Evolutionary conservation across 1,140 invertebrate genomes (phyloP).

Genomic region (Diabrotica virgifera): DNA sequence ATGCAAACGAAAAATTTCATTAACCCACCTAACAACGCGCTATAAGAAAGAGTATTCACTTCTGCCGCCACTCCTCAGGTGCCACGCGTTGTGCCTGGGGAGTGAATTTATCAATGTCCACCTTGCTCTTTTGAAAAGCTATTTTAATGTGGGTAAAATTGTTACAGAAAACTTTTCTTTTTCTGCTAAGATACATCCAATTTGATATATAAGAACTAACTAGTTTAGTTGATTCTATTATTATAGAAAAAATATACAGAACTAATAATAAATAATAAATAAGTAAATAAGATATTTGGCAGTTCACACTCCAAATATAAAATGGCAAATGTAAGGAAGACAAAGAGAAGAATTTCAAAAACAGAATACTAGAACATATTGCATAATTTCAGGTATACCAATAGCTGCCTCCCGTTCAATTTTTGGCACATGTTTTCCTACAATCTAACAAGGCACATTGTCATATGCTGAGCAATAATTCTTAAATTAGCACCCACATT

Average conservation of each 20-base stretch:
- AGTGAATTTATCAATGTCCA: too few species aligned
- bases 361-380: constrained; percentile 7
- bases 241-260: constrained; percentile 22
- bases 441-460: constrained; percentile 31
- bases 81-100: too few species aligned
- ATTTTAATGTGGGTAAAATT: too few species aligned
- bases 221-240: constrained; percentile 16
- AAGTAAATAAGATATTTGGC: constrained; percentile 21
- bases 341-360: constrained; percentile 8
- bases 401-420: constrained; percentile 31
- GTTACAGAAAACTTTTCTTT: too few species aligned
- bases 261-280: constrained; percentile 28
- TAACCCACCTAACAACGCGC: too few species aligned
- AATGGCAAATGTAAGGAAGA: constrained; percentile 19
- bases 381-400: constrained; percentile 23
- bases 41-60: too few species aligned
- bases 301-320: constrained; percentile 14
- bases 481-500: constrained; percentile 21
- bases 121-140: too few species aligned
- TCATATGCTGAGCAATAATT: constrained; percentile 17
- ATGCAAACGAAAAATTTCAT: too few species aligned
- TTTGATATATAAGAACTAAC: background rate
- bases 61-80: too few species aligned
- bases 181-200: too few species aligned
- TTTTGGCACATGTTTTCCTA: constrained; percentile 33